phyloP scores from a whole-genome alignment of 2,888 invertebrate genomes.

The Caenorhabditis becei region DNA sequence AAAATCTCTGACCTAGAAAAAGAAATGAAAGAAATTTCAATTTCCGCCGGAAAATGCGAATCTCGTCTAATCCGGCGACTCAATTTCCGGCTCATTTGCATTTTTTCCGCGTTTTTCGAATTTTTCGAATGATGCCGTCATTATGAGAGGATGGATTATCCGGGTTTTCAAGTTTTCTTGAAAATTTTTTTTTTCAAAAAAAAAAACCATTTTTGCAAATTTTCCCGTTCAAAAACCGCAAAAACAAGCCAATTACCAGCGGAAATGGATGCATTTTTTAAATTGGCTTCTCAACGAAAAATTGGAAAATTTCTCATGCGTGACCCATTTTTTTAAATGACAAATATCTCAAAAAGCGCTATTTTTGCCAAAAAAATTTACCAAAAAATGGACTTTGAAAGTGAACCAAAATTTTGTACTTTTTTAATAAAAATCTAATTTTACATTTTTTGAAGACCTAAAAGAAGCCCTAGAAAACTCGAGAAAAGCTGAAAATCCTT shows the following conservation, averaged over 20 bases:
- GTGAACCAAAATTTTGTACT: too few relatives aligned
- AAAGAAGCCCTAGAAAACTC: neutral
- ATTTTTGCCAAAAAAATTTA: too few relatives aligned
- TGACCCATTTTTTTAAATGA: neutral
- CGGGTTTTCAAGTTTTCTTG: neutral
- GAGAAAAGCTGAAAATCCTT: neutral
- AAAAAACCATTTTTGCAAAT: neutral
- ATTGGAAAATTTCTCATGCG: neutral
- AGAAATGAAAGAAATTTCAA: neutral
- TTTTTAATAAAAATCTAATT: too few relatives aligned
- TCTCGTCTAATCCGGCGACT: neutral
- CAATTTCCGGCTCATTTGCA: slow-evolving; percentile 10
- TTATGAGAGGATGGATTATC: too few relatives aligned
- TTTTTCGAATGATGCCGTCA: neutral
- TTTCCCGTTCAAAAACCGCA: neutral
- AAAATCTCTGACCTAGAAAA: neutral
- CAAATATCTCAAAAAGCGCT: neutral
- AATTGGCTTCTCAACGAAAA: neutral
- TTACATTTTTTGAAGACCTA: neutral
- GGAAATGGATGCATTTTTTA: neutral
- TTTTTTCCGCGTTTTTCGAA: neutral
- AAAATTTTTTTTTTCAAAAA: neutral
- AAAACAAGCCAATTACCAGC: neutral
- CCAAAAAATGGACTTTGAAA: too few relatives aligned
- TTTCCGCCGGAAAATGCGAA: neutral